Evolutionary conservation across 2,888 invertebrate genomes (phyloP).

Genomic region (Pemphredon lugubris): DNA sequence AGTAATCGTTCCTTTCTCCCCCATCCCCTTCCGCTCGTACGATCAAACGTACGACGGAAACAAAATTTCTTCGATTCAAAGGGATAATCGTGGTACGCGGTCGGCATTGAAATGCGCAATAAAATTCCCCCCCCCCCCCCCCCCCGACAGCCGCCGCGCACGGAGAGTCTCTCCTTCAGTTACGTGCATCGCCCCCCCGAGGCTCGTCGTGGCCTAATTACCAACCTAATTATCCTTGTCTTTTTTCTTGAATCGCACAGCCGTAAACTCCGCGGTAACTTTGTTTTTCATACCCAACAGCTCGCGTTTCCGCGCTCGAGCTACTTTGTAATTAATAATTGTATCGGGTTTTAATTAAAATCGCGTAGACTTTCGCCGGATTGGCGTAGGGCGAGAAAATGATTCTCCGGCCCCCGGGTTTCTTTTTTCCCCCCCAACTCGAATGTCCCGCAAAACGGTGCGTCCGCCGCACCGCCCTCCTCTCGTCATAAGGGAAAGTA

Average conservation of each 20-base stretch:
- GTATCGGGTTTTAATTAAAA: conserved; percentile 39
- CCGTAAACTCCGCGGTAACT: conserved; percentile 10
- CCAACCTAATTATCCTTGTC: conserved; percentile 27
- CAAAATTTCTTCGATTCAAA: conserved; percentile 9
- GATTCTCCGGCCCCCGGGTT: too few species aligned
- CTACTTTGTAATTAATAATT: conserved; percentile 36
- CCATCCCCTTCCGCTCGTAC: conserved; percentile 7
- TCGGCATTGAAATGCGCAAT: too few species aligned
- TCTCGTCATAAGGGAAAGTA: background rate
- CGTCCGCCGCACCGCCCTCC: background rate
- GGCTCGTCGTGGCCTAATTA: conserved; percentile 24
- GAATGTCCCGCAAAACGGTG: too few species aligned
- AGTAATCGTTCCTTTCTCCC: conserved; percentile 16
- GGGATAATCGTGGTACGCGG: background rate
- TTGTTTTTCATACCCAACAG: conserved; percentile 9
- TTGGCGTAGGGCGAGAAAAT: conserved; percentile 7
- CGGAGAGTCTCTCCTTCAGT: conserved; percentile 23
- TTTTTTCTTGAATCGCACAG: background rate
- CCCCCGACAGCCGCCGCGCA: too few species aligned
- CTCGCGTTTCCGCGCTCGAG: conserved; percentile 7
- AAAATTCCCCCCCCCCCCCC: too few species aligned
- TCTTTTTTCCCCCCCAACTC: too few species aligned
- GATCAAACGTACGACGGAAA: conserved; percentile 20
- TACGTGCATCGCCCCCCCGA: background rate
- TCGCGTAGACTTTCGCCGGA: background rate